Conservation (phyloP, 2,797 vertebrate genomes). For the Microcaecilia unicolor region DNA sequence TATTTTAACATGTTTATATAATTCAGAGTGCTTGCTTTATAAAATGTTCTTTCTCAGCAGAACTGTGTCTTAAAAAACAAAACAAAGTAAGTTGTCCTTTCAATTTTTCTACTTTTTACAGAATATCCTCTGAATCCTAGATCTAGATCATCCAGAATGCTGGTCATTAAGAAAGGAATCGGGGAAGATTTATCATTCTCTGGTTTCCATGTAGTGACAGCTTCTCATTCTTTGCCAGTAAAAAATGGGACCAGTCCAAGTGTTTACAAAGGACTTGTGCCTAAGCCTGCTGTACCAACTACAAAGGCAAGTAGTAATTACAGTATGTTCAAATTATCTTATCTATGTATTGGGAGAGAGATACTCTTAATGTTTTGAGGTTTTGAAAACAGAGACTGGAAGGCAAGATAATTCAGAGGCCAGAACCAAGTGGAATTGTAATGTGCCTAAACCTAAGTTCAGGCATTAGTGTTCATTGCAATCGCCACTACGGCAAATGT, state of each 20-base stretch:
- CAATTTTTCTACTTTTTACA: conserved; percentile 32
- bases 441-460: too few relatives aligned
- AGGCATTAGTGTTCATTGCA: too few relatives aligned
- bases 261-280: conserved; percentile 52
- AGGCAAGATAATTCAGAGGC: too few relatives aligned
- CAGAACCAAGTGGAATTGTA: too few relatives aligned
- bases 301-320: conserved; percentile 55
- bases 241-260: conserved; percentile 48
- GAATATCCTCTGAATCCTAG: conserved; percentile 64
- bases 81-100: too few relatives aligned
- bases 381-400: too few relatives aligned
- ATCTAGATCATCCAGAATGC: conserved; percentile 59
- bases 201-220: conserved; percentile 46
- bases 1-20: conserved; percentile 1
- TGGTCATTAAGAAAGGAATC: conserved; percentile 62
- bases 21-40: conserved; percentile 12
- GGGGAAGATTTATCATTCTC: conserved; percentile 56
- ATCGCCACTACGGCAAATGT: too few relatives aligned
- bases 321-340: too few relatives aligned
- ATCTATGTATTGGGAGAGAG: too few relatives aligned
- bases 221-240: conserved; percentile 36
- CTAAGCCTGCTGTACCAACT: conserved; percentile 46
- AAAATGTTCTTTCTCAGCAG: too few relatives aligned
- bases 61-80: too few relatives aligned
- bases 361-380: too few relatives aligned